A percentile compares a stretch with the other conserved stretches of the same genome.
phyloP scores from a whole-genome alignment of 2,888 invertebrate genomes.

The Acleris literana region DNA sequence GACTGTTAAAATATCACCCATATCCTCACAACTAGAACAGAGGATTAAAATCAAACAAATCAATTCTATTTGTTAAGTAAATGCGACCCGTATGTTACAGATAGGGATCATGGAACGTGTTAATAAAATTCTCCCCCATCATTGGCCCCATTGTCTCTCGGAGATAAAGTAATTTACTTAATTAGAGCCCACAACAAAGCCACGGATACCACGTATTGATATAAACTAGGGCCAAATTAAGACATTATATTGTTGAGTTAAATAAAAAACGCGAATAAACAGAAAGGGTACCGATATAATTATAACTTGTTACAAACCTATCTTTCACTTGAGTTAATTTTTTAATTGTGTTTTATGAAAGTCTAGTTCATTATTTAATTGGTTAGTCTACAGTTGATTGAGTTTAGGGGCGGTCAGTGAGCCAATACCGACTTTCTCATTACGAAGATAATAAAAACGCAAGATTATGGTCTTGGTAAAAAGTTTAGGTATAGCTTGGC shows the following conservation, averaged over 20 bases:
- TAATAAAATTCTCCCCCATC: slow-evolving; percentile 60
- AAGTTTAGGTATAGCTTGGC: too few species aligned
- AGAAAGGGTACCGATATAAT: slow-evolving; percentile 27
- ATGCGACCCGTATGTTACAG: slow-evolving; percentile 74
- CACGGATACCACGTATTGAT: slow-evolving; percentile 57
- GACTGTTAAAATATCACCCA: slow-evolving; percentile 25
- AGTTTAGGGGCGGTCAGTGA: background rate
- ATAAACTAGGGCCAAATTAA: slow-evolving; percentile 64
- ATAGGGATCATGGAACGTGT: slow-evolving; percentile 46
- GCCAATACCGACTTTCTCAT: slow-evolving; percentile 7
- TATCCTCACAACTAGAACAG: slow-evolving; percentile 46
- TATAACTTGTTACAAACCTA: slow-evolving; percentile 14
- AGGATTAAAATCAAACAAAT: slow-evolving; percentile 77
- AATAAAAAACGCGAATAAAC: slow-evolving; percentile 34
- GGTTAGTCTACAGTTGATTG: slow-evolving; percentile 11
- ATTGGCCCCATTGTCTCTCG: slow-evolving; percentile 71
- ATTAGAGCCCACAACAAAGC: slow-evolving; percentile 73
- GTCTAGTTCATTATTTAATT: slow-evolving; percentile 29
- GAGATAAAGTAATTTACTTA: slow-evolving; percentile 82
- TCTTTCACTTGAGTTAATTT: slow-evolving; percentile 22
- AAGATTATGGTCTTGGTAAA: too few species aligned
- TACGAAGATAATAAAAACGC: background rate
- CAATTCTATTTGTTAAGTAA: slow-evolving; percentile 78
- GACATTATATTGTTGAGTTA: slow-evolving; percentile 54
- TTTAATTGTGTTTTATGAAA: slow-evolving; percentile 28